Base-by-base conservation (phyloP, 1,140 invertebrate genomes). In the Campoletis sonorensis region DNA sequence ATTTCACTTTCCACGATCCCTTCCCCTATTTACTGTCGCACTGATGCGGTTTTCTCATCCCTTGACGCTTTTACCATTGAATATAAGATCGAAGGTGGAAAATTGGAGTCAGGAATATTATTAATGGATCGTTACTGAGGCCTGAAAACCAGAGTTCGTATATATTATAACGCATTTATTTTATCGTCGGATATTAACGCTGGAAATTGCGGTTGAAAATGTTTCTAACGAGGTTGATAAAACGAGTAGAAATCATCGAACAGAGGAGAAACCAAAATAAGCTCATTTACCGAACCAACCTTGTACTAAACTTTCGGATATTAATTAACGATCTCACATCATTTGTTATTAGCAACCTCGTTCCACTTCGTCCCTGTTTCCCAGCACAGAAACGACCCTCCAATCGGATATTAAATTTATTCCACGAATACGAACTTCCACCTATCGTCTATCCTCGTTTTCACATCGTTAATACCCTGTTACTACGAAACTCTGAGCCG, bases 111-210 rank as follows among this genome's bases (percentile, higher is more conserved):
- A 30, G 30, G 30, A 33, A 33, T 33, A 2, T 33, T 18, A 70
- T 70, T 33, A 70, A 33, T 70, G 67, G 33, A 70, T 70, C 67
- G 30, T 70, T 70, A 70, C 16, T 3, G 27, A 70, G 30, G 67
- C 67, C 18, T 15, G 67, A 33, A 33, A n/a, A 70, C 13, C 30
- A 10, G 67, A 33, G n/a, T n/a, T 16, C 1, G 18, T 33, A 70
- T 70, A 70, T 30, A 33, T 33, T 70, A 33, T 70, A 30, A 70
- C 27, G 30, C 67, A 33, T 27, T 70, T 70, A 70, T 70, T 70
- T 70, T 70, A 70, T 18, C 30, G 33, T 33, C 27, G 67, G 67
- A 70, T 70, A 70, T 70, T 70, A 70, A 10, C 40, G 11, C 18
- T 70, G 30, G 27, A 70, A 64, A 23, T 23, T 18, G n/a, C n/a